Conservation (phyloP, 2,888 invertebrate genomes). For the Xylocampa areola region DNA sequence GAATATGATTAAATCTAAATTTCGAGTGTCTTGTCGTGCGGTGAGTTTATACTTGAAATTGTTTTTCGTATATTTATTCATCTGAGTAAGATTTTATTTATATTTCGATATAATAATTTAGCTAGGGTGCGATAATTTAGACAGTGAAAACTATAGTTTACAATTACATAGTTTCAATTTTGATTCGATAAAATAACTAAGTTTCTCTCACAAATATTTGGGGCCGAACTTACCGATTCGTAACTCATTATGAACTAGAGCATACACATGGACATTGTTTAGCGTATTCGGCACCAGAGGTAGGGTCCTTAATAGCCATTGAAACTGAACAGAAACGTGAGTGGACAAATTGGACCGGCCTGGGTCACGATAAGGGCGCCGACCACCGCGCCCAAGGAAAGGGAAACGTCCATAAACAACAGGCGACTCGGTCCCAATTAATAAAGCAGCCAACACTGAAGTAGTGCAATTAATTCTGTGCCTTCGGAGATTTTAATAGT, state of each 20-base stretch:
- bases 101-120: too few species aligned
- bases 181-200: background rate
- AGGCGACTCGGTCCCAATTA: slow-evolving; percentile 88
- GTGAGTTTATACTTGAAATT: slow-evolving; percentile 55
- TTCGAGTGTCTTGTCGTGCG: slow-evolving; percentile 68
- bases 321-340: slow-evolving; percentile 86
- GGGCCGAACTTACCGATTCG: background rate
- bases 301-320: slow-evolving; percentile 85
- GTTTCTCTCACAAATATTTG: background rate
- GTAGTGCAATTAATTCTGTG: slow-evolving; percentile 89
- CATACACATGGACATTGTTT: slow-evolving; percentile 46
- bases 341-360: slow-evolving; percentile 86
- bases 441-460: slow-evolving; percentile 87
- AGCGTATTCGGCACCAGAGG: slow-evolving; percentile 71
- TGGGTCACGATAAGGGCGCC: slow-evolving; percentile 85
- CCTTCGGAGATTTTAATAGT: slow-evolving; percentile 90
- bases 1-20: slow-evolving; percentile 78
- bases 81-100: slow-evolving; percentile 13
- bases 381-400: slow-evolving; percentile 71
- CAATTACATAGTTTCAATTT: too few species aligned
- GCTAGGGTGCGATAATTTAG: too few species aligned
- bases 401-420: slow-evolving; percentile 88
- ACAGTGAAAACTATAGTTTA: too few species aligned
- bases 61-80: slow-evolving; percentile 32
- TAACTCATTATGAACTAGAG: slow-evolving; percentile 9